Evolutionary conservation across 1,140 invertebrate species (phyloP), one percentile per base, ranked within the genome.

Genomic region (Drosophila rhopaloa): DNA sequence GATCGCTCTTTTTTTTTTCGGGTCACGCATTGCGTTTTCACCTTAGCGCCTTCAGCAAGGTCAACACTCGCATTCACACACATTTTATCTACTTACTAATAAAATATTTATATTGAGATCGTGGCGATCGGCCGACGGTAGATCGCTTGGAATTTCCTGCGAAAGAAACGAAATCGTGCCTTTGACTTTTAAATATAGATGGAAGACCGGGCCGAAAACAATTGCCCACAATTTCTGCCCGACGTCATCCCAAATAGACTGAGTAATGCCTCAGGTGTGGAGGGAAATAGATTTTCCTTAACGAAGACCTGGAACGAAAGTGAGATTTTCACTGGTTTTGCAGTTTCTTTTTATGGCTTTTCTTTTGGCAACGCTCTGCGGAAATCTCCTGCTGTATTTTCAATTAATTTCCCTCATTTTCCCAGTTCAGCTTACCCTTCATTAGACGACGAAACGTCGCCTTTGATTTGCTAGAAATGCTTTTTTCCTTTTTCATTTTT

Each of bases 41-140:
- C 83, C 83, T 88, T 88, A 73, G 81, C 74, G 68, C 68, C 68
- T 78, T 59, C 29, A 53, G 67, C 83, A 88, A 88, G 83, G 83
- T 88, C 83, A 79, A 58, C 76, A 73, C 56, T 55, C 63, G 63
- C 57, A 70, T 61, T 56, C 59, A 72, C 60, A 61, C 54, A 55
- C 46, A 46, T 83, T 86, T 88, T 89, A 88, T 88, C 84, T 89
- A 88, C 79, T 88, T 83, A 74, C 79, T 86, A 66, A 89, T 88
- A 68, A 89, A 86, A 89, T 88, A 80, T 80, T 88, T 88, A 89
- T 83, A 79, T 79, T 83, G 79, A 82, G 71, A 88, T 86, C 62
- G 48, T 4, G 47, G 50, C 58, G 43, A 74, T 74, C 60, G 53
- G 32, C 48, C 73, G 59, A 19, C 37, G 37, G 38, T 47, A 46